Conservation (phyloP, 2,888 invertebrate genomes). For the Fabriciana adippe region DNA sequence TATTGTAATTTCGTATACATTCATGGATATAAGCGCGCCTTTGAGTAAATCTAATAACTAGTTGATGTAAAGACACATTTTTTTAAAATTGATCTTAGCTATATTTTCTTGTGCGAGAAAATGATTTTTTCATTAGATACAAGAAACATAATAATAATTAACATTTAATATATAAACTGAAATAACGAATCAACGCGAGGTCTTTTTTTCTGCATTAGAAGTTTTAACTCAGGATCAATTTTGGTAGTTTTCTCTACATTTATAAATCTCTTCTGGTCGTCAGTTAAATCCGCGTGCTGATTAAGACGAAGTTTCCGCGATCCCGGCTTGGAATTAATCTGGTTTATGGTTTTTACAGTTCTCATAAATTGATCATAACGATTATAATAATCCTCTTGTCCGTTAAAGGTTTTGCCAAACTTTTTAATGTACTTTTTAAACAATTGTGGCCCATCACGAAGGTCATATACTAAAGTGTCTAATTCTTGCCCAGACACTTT, state of each 20-base stretch:
- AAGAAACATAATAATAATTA: background rate
- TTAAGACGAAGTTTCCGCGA: conserved; percentile 52
- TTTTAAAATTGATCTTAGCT: too few relatives aligned
- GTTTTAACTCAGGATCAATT: conserved; percentile 50
- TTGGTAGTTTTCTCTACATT: conserved; percentile 34
- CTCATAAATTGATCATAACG: conserved; percentile 55
- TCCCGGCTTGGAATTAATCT: conserved; percentile 48
- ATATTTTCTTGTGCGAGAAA: too few relatives aligned
- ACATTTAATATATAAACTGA: conserved; percentile 7
- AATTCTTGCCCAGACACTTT: conserved; percentile 24
- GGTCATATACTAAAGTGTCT: conserved; percentile 37
- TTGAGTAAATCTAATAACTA: too few relatives aligned
- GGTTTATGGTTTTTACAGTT: conserved; percentile 56
- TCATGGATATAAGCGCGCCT: too few relatives aligned
- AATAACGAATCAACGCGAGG: conserved; percentile 38
- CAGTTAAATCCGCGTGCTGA: conserved; percentile 55
- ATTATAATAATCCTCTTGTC: conserved; percentile 50
- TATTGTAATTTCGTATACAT: too few relatives aligned
- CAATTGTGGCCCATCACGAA: conserved; percentile 40
- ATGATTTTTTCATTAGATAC: background rate
- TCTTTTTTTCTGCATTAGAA: conserved; percentile 25
- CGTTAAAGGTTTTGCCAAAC: conserved; percentile 49
- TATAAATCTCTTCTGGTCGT: conserved; percentile 42
- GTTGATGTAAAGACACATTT: too few relatives aligned
- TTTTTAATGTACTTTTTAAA: conserved; percentile 41